Evolutionary conservation across 2,113 vertebrate genomes (phyloP), one percentile per base, ranked within the genome.

Genomic region (Myrmecophaga tridactyla): DNA sequence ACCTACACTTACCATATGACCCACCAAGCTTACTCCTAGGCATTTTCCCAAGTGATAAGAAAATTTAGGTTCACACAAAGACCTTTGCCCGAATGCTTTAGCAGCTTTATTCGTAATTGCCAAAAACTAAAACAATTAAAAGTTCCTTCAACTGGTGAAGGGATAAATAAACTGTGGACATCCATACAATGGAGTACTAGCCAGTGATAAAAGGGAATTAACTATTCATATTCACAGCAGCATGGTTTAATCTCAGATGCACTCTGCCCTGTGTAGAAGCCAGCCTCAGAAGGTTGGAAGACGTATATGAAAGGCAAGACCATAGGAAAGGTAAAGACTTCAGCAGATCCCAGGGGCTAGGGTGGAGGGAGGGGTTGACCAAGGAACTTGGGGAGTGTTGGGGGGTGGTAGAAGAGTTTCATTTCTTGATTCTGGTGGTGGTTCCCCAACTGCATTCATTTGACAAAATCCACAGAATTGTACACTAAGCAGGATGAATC

Each of bases 1-100:
- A 76, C 7, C 0, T 0, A 5, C 1, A 6, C 17, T 4, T 0
- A 2, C 53, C 3, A 0, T 48, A 2, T 15, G 29, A 39, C 23
- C 77, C 34, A 7, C 2, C 27, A 1, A 7, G 20, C 27, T 29
- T 27, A 31, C 23, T 7, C 73, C 58, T 1, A 25, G 20, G 41
- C 9, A 4, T 36, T 76, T 11, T 41, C 53, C 20, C 23, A n/a
- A 78, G 7, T 25, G 20, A 29, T 20, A 46, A 9, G 34, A 84
- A 78, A 53, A 72, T n/a, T 20, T 36, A 8, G 1, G 0, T 9
- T 25, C 31, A 43, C 18, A 39, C 25, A n/a, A 48, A 25, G 25
- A 3, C 29, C 4, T 18, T 2, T 25, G 15, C 7, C 4, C 3
- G 29, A 53, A 36, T 27, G 53, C 58, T 13, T 53, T 56, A 80